phyloP scores from a whole-genome alignment of 2,797 vertebrate genomes.

The Poeciliopsis paucimaculata region DNA sequence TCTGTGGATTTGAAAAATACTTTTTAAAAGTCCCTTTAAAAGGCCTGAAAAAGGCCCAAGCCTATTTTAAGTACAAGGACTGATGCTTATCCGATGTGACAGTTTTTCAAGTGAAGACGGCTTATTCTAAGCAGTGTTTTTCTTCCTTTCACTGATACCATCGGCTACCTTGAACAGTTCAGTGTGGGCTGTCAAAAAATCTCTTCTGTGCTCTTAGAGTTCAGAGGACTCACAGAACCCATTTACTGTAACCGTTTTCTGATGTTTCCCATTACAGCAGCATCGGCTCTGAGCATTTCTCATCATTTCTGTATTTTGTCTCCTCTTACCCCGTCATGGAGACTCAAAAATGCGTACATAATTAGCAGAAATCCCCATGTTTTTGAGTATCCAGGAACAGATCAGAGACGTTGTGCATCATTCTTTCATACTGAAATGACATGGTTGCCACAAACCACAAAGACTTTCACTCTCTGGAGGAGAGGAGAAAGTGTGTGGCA shows the following conservation, averaged over 20 bases:
- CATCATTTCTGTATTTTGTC: constrained; percentile 31
- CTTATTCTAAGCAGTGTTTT: neutral
- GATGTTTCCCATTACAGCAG: constrained; percentile 32
- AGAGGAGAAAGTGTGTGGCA: constrained; percentile 62
- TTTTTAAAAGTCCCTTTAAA: neutral
- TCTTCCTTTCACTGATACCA: neutral
- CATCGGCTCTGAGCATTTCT: constrained; percentile 22
- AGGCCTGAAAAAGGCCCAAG: constrained; percentile 9
- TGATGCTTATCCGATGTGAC: constrained; percentile 23
- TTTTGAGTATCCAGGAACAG: constrained; percentile 51
- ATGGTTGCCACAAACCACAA: constrained; percentile 58
- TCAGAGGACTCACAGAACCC: constrained; percentile 16
- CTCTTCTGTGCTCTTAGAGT: neutral
- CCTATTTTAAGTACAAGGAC: constrained; percentile 56
- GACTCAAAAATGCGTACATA: constrained; percentile 17
- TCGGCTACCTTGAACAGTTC: neutral
- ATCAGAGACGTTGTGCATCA: constrained; percentile 48
- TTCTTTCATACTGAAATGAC: constrained; percentile 59
- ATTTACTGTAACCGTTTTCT: constrained; percentile 20
- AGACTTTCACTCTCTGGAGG: constrained; percentile 53
- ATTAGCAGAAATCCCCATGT: constrained; percentile 61
- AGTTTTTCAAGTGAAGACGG: neutral
- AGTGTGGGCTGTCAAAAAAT: constrained; percentile 3
- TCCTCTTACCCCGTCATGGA: constrained; percentile 10
- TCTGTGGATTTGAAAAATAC: neutral